Evolutionary conservation across 2,113 vertebrate species (phyloP).

Genomic region (Forbesichthys papilliferus): DNA sequence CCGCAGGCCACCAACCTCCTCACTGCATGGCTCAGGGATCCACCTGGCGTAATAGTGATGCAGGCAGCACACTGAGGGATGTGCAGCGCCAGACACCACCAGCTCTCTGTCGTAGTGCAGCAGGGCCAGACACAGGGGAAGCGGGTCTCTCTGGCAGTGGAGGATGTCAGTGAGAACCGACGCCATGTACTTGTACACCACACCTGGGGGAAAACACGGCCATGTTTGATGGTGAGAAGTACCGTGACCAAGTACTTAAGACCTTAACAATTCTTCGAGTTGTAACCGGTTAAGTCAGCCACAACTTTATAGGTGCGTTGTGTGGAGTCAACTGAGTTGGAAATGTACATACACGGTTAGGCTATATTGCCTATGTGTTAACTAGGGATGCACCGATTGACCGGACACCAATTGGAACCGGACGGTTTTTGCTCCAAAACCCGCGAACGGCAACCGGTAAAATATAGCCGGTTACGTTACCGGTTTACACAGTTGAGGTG

Average conservation of each 20-base stretch:
- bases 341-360: too few relatives aligned
- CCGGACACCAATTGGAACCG: too few relatives aligned
- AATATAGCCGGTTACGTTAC: too few relatives aligned
- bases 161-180: slow-evolving; percentile 87
- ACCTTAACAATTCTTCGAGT: too few relatives aligned
- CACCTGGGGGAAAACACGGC: slow-evolving; percentile 48
- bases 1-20: slow-evolving; percentile 76
- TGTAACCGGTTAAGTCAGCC: too few relatives aligned
- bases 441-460: too few relatives aligned
- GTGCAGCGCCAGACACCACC: slow-evolving; percentile 48
- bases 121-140: slow-evolving; percentile 88
- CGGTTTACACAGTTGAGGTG: too few relatives aligned
- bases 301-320: too few relatives aligned
- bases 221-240: background rate
- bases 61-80: slow-evolving; percentile 71
- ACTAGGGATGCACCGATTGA: too few relatives aligned
- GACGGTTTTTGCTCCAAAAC: too few relatives aligned
- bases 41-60: slow-evolving; percentile 87
- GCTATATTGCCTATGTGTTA: too few relatives aligned
- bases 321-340: too few relatives aligned
- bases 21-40: slow-evolving; percentile 80
- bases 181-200: slow-evolving; percentile 77
- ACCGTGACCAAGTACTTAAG: background rate
- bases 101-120: slow-evolving; percentile 87
- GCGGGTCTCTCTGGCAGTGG: slow-evolving; percentile 89